Percentiles rank a stretch among this genome's conserved stretches.
Evolutionary conservation across 2,797 vertebrate species (phyloP).

Genomic region (Bradypodion pumilum): DNA sequence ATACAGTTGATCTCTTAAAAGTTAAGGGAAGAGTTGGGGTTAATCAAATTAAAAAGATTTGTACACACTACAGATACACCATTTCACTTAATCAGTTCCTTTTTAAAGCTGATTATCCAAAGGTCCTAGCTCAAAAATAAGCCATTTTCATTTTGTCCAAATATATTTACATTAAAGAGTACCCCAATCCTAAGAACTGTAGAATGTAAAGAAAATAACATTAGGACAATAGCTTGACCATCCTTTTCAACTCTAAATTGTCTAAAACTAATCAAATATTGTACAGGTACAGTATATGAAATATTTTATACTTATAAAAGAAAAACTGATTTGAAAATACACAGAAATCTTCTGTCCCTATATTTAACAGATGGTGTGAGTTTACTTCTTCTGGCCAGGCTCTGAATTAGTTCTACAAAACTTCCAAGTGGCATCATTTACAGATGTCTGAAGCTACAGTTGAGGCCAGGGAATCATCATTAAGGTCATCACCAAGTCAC

Average conservation of each 20-base stretch:
- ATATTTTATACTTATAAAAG: neutral
- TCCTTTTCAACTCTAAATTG: neutral
- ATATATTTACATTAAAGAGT: neutral
- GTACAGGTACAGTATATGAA: too few relatives aligned
- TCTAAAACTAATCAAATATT: neutral
- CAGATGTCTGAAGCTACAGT: neutral
- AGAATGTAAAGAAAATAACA: neutral
- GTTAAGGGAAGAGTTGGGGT: neutral
- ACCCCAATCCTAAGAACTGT: neutral
- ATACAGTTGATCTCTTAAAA: neutral
- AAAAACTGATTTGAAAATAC: neutral
- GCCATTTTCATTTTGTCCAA: neutral
- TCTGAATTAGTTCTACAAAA: neutral
- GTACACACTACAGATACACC: neutral
- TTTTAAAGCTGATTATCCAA: constrained; percentile 8
- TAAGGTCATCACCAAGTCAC: neutral
- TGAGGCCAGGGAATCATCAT: neutral
- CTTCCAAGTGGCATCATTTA: constrained; percentile 11
- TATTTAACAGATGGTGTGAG: neutral
- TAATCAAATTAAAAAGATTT: constrained; percentile 22
- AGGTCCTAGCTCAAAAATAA: neutral
- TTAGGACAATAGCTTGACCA: neutral
- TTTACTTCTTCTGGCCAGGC: neutral
- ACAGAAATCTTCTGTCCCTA: neutral
- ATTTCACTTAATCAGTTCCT: neutral